These are phyloP conservation scores for Drosophila helvetica DNA, from an alignment of 2,888 invertebrate species.

Conservation along the genomic window DNA sequence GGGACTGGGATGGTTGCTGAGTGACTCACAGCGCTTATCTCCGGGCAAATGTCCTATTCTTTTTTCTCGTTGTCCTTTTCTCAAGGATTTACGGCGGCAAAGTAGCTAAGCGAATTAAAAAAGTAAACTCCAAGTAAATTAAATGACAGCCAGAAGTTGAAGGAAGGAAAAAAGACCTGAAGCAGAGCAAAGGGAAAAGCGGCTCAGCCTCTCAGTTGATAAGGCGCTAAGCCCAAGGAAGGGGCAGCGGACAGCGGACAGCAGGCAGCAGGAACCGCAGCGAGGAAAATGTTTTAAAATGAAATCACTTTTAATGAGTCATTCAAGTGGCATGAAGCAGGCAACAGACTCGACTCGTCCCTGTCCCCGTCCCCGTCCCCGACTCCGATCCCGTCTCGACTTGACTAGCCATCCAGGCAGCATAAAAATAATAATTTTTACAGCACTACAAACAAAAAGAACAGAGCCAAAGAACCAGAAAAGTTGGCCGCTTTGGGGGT, in stretches of 20 bases:
- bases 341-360: conserved; percentile 33
- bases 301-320: conserved; percentile 80
- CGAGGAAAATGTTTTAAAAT: conserved; percentile 73
- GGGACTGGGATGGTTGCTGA: conserved; percentile 27
- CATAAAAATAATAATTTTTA: conserved; percentile 73
- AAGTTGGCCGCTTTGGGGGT: background rate
- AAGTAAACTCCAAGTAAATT: conserved; percentile 75
- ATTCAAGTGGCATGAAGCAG: conserved; percentile 75
- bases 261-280: conserved; percentile 60
- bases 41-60: conserved; percentile 61
- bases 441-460: conserved; percentile 59
- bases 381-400: conserved; percentile 16
- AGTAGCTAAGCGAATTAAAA: conserved; percentile 80
- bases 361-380: background rate
- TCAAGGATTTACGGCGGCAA: conserved; percentile 76
- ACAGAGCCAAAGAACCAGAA: conserved; percentile 20
- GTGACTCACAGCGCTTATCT: conserved; percentile 72
- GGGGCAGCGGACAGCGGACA: conserved; percentile 3
- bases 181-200: conserved; percentile 13
- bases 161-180: conserved; percentile 10
- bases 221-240: conserved; percentile 49
- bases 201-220: conserved; percentile 29
- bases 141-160: conserved; percentile 53
- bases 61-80: conserved; percentile 13
- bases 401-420: conserved; percentile 51